These are phyloP conservation scores for Chloroceryle aenea DNA, from an alignment of 2,113 vertebrate species.

Conservation along the genomic window DNA sequence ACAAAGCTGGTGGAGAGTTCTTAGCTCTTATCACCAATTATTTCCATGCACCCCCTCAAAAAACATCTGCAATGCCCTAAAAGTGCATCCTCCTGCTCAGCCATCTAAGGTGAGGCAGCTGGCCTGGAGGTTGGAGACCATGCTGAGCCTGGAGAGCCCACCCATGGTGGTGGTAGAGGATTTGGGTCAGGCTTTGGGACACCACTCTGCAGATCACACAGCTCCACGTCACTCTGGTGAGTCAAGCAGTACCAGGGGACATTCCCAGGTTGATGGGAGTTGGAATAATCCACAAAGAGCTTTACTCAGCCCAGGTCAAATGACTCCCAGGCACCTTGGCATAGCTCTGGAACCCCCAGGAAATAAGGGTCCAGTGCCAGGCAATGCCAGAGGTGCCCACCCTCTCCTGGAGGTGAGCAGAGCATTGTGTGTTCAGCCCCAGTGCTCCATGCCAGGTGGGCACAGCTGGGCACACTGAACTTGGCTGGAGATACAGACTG, in stretches of 20 bases:
- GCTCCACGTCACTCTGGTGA: rapidly evolving
- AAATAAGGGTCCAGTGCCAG: background rate
- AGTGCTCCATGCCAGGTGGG: background rate
- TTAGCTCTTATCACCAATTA: too few relatives aligned
- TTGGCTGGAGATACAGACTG: background rate
- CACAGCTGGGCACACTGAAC: background rate
- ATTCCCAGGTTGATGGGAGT: background rate
- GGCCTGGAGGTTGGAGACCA: background rate
- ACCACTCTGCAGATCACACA: rapidly evolving
- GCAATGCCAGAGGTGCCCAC: rapidly evolving
- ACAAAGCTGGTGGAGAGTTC: background rate
- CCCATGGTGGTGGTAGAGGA: rapidly evolving
- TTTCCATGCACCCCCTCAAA: background rate
- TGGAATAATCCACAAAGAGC: background rate
- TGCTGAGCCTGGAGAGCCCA: rapidly evolving
- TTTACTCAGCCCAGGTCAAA: too few relatives aligned
- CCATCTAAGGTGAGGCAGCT: background rate
- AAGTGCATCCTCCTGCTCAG: background rate
- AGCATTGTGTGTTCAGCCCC: background rate
- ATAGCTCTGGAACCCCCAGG: background rate
- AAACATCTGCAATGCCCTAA: background rate
- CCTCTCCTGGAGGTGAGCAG: background rate
- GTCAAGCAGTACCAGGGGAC: background rate
- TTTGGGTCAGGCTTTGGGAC: background rate
- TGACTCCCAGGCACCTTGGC: background rate